Percentiles rank a stretch among this genome's conserved stretches.
Evolutionary conservation across 2,888 invertebrate genomes (phyloP).

Genomic region (Glyphotaelius pellucidus): DNA sequence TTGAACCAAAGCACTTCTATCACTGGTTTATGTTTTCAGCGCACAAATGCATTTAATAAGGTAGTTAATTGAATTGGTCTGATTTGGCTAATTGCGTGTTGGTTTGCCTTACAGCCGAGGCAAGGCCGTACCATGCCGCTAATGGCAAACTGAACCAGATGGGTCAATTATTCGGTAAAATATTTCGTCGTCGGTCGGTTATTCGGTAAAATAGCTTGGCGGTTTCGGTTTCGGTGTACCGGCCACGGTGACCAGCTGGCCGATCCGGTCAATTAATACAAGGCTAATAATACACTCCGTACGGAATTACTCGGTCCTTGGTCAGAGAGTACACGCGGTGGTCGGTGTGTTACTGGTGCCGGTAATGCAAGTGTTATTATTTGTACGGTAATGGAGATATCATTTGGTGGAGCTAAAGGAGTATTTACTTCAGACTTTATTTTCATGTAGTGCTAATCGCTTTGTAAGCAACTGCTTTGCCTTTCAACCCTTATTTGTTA

Average conservation of each 20-base stretch:
- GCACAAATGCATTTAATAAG: background rate
- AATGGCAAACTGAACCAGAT: background rate
- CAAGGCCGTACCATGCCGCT: background rate
- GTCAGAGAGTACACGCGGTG: background rate
- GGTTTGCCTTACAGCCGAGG: background rate
- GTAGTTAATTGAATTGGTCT: background rate
- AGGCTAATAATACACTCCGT: background rate
- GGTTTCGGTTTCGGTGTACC: background rate
- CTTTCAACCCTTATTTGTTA: background rate
- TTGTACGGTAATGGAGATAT: background rate
- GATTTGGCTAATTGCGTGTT: background rate
- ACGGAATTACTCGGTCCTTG: background rate
- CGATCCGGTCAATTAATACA: conserved; percentile 8
- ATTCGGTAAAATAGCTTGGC: background rate
- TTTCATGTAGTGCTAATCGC: background rate
- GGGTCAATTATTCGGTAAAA: background rate
- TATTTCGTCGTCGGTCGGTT: background rate
- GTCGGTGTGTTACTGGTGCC: background rate
- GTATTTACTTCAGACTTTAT: background rate
- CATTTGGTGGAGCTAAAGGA: background rate
- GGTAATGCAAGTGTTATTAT: background rate
- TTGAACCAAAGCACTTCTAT: background rate
- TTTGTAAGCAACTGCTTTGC: background rate
- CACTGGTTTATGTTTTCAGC: background rate
- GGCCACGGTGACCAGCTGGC: background rate